Evolutionary conservation across 2,113 vertebrate genomes (phyloP).

Genomic region (Trogon melanurus): DNA sequence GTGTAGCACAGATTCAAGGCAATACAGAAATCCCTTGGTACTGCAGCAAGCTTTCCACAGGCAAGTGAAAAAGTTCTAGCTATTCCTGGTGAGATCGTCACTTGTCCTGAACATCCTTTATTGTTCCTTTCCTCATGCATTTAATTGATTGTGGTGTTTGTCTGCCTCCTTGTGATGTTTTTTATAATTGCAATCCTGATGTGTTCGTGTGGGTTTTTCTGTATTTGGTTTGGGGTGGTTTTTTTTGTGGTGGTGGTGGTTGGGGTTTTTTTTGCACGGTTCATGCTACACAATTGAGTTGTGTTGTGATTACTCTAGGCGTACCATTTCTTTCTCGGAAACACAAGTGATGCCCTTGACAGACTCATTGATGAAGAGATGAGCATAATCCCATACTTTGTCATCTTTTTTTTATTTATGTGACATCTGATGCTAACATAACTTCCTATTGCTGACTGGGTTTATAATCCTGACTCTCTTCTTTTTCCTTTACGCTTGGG

Average conservation of each 20-base stretch:
- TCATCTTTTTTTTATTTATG: neutral
- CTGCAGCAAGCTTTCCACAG: neutral
- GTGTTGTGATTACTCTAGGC: neutral
- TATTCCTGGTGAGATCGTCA: neutral
- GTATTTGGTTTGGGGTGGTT: neutral
- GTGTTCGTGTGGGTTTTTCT: neutral
- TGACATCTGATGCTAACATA: neutral
- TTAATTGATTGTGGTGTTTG: neutral
- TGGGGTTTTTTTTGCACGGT: neutral
- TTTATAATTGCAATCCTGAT: constrained; percentile 19
- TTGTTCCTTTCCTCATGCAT: neutral
- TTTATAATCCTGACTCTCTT: neutral
- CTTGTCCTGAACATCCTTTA: neutral
- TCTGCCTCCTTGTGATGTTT: constrained; percentile 67
- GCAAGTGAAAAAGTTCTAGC: neutral
- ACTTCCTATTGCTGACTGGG: neutral
- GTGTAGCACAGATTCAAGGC: neutral
- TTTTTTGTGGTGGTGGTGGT: too few species aligned
- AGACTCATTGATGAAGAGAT: neutral
- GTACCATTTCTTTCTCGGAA: neutral
- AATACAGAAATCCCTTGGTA: neutral
- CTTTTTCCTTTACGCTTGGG: neutral
- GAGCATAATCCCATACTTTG: neutral
- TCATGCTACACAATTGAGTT: neutral
- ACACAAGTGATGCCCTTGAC: neutral